These are phyloP conservation scores for Cephus sareptanus DNA, from an alignment of 2,888 invertebrate species.

Conservation along the genomic window DNA sequence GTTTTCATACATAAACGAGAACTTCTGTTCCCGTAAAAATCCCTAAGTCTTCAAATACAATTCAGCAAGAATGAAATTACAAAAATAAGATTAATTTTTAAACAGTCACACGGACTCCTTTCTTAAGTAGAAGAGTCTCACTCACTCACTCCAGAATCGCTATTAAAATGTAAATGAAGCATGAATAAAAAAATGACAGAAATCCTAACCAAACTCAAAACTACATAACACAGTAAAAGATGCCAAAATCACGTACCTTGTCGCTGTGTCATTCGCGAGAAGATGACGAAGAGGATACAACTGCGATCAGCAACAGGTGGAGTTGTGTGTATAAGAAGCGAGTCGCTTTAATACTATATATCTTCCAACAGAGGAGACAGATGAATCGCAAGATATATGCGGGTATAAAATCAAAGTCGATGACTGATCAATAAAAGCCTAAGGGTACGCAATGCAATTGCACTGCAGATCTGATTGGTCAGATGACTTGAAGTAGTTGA, in stretches of 20 bases:
- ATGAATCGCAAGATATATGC: conserved; percentile 13
- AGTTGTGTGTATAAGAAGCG: conserved; percentile 25
- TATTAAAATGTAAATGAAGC: neutral
- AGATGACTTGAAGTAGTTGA: neutral
- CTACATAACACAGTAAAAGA: neutral
- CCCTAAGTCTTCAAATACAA: neutral
- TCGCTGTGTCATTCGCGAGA: conserved; percentile 39
- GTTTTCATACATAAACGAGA: neutral
- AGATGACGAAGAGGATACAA: conserved; percentile 18
- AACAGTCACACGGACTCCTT: neutral
- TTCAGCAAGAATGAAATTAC: neutral
- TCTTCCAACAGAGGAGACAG: neutral
- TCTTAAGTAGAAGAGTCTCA: too few relatives aligned
- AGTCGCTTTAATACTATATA: conserved; percentile 14
- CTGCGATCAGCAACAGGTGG: conserved; percentile 32
- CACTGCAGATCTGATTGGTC: neutral
- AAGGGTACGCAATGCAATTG: neutral
- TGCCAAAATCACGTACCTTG: conserved; percentile 38
- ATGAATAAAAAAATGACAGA: neutral
- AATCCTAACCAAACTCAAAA: neutral
- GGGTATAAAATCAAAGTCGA: conserved; percentile 9
- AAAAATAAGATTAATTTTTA: neutral
- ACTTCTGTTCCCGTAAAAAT: neutral
- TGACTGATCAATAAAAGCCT: neutral
- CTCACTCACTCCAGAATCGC: neutral